These are phyloP conservation scores for Panurus biarmicus DNA, from an alignment of 2,113 vertebrate species.

Conservation along the genomic window DNA sequence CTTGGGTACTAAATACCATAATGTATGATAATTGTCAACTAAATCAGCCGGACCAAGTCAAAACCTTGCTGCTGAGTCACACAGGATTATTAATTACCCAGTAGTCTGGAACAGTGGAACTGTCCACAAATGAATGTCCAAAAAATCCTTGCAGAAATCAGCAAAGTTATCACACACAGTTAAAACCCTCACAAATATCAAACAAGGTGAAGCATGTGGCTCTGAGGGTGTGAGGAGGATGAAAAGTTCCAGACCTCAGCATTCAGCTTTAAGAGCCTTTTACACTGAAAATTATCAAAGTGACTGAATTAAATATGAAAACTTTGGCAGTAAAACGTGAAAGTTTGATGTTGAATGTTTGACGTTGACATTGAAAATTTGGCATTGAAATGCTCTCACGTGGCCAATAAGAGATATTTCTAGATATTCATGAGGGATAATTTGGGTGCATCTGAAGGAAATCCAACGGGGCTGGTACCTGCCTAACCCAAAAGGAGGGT, in stretches of 20 bases:
- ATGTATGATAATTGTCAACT: not conserved
- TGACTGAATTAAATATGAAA: not conserved
- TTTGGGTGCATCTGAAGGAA: not conserved
- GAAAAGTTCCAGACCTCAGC: not conserved
- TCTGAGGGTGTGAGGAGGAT: not conserved
- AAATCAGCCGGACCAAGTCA: no score
- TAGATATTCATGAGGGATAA: not conserved
- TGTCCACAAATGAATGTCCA: no score
- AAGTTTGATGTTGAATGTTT: not conserved
- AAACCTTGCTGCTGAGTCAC: not conserved
- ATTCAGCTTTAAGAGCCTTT: not conserved
- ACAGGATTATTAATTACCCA: not conserved
- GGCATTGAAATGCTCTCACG: rapidly evolving
- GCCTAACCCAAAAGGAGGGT: not conserved
- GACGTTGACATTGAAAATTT: not conserved
- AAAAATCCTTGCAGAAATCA: not conserved
- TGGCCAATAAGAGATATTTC: not conserved
- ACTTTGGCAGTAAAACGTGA: not conserved
- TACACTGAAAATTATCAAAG: not conserved
- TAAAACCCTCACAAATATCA: not conserved
- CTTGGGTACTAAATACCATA: not conserved
- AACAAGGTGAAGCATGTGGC: not conserved
- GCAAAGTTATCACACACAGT: rapidly evolving
- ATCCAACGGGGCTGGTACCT: not conserved
- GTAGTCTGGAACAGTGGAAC: not conserved